phyloP scores from a whole-genome alignment of 1,140 invertebrate genomes.

The Sminthurides bifidus region DNA sequence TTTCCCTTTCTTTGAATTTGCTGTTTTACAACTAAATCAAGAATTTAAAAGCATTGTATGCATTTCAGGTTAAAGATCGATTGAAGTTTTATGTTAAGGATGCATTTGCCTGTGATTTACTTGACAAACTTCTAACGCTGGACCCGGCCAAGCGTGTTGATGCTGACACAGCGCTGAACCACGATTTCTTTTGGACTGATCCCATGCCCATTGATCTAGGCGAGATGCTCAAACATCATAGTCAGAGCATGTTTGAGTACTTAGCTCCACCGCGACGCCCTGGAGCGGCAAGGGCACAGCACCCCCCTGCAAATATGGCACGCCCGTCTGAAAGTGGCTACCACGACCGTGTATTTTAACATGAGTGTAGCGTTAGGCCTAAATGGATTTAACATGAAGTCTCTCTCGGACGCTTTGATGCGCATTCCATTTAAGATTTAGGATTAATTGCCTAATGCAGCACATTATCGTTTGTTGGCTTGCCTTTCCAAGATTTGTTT shows the following conservation, averaged over 20 bases:
- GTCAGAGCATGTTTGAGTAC: slow-evolving; percentile 94
- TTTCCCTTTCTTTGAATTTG: not conserved
- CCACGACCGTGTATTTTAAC: slow-evolving; percentile 20
- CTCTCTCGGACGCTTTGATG: too few species aligned
- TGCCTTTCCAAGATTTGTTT: too few species aligned
- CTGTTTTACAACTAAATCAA: slow-evolving; percentile 4
- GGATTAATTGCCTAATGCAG: too few species aligned
- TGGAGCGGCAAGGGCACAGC: slow-evolving; percentile 5
- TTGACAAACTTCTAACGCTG: slow-evolving; percentile 83
- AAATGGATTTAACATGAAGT: too few species aligned
- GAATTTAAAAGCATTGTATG: slow-evolving; percentile 7
- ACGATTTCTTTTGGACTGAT: slow-evolving; percentile 97
- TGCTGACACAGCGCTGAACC: slow-evolving; percentile 85
- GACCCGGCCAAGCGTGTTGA: slow-evolving; percentile 85
- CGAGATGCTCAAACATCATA: slow-evolving; percentile 86
- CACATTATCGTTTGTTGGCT: too few species aligned
- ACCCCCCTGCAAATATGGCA: not conserved
- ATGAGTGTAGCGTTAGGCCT: not conserved
- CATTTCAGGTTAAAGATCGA: slow-evolving; percentile 62
- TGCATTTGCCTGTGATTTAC: slow-evolving; percentile 76
- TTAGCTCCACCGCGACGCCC: slow-evolving; percentile 66
- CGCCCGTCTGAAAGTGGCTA: slow-evolving; percentile 12
- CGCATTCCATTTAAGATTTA: too few species aligned
- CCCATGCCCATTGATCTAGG: slow-evolving; percentile 85
- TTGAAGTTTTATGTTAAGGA: slow-evolving; percentile 88